Conservation (phyloP, 2,797 vertebrate species). For the Cygnus olor region DNA sequence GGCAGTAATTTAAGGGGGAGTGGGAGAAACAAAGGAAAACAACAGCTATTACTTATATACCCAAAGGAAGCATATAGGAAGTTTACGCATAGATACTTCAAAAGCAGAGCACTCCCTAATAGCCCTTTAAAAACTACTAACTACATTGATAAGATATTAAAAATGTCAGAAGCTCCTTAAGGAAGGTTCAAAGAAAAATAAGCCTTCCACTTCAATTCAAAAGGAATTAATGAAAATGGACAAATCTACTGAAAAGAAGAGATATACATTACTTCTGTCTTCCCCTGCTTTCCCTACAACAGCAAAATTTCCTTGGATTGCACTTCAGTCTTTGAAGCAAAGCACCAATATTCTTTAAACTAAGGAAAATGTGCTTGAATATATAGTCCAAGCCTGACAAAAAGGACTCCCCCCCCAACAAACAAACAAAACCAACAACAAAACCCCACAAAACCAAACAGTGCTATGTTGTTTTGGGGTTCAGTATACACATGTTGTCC, state of each 20-base stretch:
- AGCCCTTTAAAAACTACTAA: not conserved
- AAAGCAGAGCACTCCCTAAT: not conserved
- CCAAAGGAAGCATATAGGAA: not conserved
- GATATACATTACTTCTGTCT: not conserved
- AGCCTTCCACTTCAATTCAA: not conserved
- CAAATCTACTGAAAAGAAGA: not conserved
- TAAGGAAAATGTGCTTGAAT: not conserved
- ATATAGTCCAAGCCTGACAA: not conserved
- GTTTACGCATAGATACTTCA: not conserved
- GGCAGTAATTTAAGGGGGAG: not conserved
- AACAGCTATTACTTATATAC: not conserved
- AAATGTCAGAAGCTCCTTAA: not conserved
- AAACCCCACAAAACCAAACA: not conserved
- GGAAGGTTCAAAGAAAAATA: not conserved
- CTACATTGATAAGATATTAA: fast-evolving
- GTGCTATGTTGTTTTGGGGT: not conserved
- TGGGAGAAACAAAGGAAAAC: not conserved
- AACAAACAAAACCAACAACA: not conserved
- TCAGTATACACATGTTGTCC: not conserved
- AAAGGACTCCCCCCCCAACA: not conserved
- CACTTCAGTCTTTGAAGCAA: not conserved
- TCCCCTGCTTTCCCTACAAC: not conserved
- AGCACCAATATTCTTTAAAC: not conserved
- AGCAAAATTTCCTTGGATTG: not conserved
- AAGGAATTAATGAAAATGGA: not conserved